Evolutionary conservation across 2,113 vertebrate species (phyloP).

Genomic region (Pithys albifrons): DNA sequence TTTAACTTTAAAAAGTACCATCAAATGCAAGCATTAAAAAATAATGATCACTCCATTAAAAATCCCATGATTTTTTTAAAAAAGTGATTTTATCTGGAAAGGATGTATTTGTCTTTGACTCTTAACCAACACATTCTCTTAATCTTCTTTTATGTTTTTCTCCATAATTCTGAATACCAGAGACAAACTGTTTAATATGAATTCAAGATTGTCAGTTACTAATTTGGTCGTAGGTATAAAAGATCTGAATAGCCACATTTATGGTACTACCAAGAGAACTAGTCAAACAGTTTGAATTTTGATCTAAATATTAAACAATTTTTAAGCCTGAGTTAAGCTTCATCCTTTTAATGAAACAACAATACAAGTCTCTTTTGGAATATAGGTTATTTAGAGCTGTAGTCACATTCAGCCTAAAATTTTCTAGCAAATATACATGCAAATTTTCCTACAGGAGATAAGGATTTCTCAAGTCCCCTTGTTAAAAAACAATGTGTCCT

Average conservation of each 20-base stretch:
- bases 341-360: neutral
- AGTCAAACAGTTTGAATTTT: neutral
- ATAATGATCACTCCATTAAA: neutral
- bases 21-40: neutral
- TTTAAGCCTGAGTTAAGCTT: neutral
- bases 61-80: neutral
- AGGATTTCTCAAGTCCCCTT: neutral
- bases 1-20: neutral
- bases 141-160: neutral
- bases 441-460: neutral
- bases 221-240: neutral
- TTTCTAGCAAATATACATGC: neutral
- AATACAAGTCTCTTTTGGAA: neutral
- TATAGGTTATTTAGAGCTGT: neutral
- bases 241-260: neutral
- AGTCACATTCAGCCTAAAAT: neutral
- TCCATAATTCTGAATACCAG: neutral
- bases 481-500: neutral
- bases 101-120: neutral
- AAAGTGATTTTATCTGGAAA: neutral
- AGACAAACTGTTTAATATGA: neutral
- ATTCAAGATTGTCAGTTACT: neutral
- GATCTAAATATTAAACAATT: neutral
- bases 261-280: neutral
- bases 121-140: neutral